Percentiles rank a stretch among this genome's conserved stretches.
Evolutionary conservation across 2,888 invertebrate species (phyloP).

Genomic region (Arctia plantaginis): DNA sequence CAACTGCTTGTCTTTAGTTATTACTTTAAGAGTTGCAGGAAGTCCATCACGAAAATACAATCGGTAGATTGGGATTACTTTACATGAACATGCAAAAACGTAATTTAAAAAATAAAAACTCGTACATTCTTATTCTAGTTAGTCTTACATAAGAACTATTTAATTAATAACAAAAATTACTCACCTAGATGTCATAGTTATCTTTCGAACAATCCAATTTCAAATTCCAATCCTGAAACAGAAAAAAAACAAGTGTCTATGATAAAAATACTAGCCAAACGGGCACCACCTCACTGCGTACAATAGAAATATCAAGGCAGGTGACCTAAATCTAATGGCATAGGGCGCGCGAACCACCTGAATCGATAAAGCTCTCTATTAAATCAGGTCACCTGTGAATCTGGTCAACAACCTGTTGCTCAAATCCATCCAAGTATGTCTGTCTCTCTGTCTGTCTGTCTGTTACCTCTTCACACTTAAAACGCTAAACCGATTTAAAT

Average conservation of each 20-base stretch:
- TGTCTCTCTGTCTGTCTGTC: too few relatives aligned
- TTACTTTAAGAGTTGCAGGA: background rate
- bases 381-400: slow-evolving; percentile 9
- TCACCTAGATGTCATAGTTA: slow-evolving; percentile 76
- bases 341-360: slow-evolving; percentile 9
- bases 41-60: background rate
- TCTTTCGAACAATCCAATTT: slow-evolving; percentile 49
- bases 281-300: slow-evolving; percentile 15
- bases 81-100: too few relatives aligned
- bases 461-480: too few relatives aligned
- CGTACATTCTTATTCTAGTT: too few relatives aligned
- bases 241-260: slow-evolving; percentile 35
- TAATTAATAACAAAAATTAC: slow-evolving; percentile 40
- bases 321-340: slow-evolving; percentile 26
- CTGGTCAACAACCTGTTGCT: background rate
- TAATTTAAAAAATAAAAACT: background rate
- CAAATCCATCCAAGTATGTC: background rate
- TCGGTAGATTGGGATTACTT: too few relatives aligned
- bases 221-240: slow-evolving; percentile 65
- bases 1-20: background rate
- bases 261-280: background rate
- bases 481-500: too few relatives aligned
- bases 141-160: background rate
- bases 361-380: slow-evolving; percentile 17
- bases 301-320: slow-evolving; percentile 22